These are phyloP conservation scores for Spinus pinus DNA, from an alignment of 2,797 vertebrate genomes.

Conservation along the genomic window DNA sequence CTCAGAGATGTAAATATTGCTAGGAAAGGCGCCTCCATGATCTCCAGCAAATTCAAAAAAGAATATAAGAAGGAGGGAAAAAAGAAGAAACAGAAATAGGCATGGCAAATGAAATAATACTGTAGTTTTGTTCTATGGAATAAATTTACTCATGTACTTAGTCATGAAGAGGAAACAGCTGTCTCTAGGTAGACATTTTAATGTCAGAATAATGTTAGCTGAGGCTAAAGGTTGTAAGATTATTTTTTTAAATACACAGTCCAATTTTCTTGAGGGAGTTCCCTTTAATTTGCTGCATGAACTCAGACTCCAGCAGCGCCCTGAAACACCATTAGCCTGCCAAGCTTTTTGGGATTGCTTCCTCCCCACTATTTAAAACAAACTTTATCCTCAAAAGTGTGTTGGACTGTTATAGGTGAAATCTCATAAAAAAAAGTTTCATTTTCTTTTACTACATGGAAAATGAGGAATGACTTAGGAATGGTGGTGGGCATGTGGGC, in stretches of 20 bases:
- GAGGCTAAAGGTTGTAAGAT: constrained; percentile 19
- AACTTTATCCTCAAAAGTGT: background rate
- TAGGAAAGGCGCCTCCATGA: background rate
- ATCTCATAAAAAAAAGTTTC: fast-evolving
- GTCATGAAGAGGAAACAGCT: constrained; percentile 44
- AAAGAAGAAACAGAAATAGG: background rate
- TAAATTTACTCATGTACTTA: constrained; percentile 55
- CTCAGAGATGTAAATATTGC: background rate
- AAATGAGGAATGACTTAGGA: background rate
- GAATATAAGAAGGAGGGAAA: fast-evolving
- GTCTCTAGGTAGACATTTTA: constrained; percentile 32
- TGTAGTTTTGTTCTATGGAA: background rate
- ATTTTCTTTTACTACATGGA: background rate
- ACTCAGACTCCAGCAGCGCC: constrained; percentile 16
- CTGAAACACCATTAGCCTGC: background rate
- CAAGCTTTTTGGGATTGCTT: constrained; percentile 10
- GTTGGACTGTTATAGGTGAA: background rate
- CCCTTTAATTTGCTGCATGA: constrained; percentile 52
- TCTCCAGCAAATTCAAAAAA: background rate
- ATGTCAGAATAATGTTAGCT: constrained; percentile 43
- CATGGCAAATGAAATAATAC: background rate
- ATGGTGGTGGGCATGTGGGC: background rate
- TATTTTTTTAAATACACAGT: background rate
- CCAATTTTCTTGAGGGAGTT: constrained; percentile 46
- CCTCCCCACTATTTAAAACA: background rate